Evolutionary conservation across 2,113 vertebrate species (phyloP), one percentile per base, ranked within the genome.

Genomic region (Phrynosoma platyrhinos): DNA sequence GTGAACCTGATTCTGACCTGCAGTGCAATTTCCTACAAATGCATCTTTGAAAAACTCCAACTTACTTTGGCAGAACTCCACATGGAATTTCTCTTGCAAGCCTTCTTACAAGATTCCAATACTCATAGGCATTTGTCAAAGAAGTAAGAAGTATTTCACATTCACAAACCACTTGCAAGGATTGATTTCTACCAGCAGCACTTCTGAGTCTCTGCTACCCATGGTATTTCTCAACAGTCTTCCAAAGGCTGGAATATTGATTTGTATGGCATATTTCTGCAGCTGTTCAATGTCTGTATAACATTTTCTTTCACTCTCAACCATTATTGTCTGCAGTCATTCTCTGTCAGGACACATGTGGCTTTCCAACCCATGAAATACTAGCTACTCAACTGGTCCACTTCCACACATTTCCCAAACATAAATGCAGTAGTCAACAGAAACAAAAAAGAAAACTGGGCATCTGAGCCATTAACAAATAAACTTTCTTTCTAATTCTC

Each of bases 231-330:
- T 91, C 36, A 23, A 55, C 20, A 72, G 68, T 90, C 86, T 93
- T 91, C 92, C 91, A 90, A 87, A 90, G 83, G 89, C 87, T 88
- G 85, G 77, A 74, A 81, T 91, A 86, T 12, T 91, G 91, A 95
- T 83, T 64, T 90, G 40, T 6, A 27, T 72, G 89, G 79, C 86
- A 42, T 72, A 64, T 86, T 76, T 86, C 75, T 68, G 68, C 76
- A 66, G 74, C 36, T 21, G 36, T 82, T 89, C 87, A 79, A 87
- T 53, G 20, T 40, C 47, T 84, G 18, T 36, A 66, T 62, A 89
- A 71, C 25, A 82, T 91, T 94, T 90, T 91, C 90, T 68, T 90
- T 79, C 58, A 55, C 25, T 89, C 20, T 93, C 94, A 87, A 89
- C 85, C 53, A n/a, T 23, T 80, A 90, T 87, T 1, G 58, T 85